Evolutionary conservation across 2,888 invertebrate genomes (phyloP).

Genomic region (Julus scanicus): DNA sequence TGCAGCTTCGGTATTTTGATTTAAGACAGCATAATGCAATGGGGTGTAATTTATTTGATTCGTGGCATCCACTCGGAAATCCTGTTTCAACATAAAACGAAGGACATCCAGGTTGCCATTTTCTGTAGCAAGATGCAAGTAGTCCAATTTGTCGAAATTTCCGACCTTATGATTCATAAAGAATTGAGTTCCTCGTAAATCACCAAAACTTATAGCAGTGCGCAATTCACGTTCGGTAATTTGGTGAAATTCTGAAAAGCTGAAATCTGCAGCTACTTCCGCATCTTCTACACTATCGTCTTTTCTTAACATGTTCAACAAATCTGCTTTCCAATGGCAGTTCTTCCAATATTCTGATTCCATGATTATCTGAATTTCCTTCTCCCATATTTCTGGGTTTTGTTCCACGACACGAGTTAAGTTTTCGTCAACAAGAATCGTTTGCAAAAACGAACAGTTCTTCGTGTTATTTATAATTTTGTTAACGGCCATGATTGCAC

Average conservation of each 20-base stretch:
- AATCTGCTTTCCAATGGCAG: neutral
- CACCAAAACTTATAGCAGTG: neutral
- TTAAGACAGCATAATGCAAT: slow-evolving; percentile 34
- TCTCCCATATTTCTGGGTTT: neutral
- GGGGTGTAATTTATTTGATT: slow-evolving; percentile 2
- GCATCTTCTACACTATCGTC: neutral
- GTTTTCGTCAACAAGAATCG: neutral
- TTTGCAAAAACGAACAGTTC: neutral
- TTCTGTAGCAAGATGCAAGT: slow-evolving; percentile 32
- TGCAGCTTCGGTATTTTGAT: neutral
- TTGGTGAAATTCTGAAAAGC: neutral
- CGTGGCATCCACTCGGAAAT: neutral
- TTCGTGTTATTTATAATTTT: neutral
- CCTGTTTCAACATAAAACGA: neutral
- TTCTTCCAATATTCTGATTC: neutral
- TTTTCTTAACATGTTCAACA: neutral
- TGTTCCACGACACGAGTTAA: neutral
- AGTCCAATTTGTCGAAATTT: neutral
- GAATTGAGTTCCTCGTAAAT: neutral
- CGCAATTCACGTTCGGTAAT: neutral
- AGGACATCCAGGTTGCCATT: neutral
- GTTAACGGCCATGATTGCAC: neutral
- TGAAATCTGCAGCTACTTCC: neutral
- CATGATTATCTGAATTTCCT: neutral
- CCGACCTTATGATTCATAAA: neutral